Evolutionary conservation across 2,797 vertebrate species (phyloP).

Genomic region (Mionectes olivaceus): DNA sequence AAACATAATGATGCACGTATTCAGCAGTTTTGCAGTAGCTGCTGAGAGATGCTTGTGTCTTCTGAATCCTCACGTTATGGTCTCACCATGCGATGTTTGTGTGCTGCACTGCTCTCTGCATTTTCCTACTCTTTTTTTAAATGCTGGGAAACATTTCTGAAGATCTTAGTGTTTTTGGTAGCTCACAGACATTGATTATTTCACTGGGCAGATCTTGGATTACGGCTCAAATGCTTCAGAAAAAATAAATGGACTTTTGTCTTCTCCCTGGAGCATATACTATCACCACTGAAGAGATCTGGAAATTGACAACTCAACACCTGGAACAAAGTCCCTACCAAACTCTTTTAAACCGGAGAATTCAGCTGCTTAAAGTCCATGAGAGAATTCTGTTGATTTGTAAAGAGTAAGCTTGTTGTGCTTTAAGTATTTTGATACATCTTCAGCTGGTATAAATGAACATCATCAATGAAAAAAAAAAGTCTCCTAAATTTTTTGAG

Average conservation of each 20-base stretch:
- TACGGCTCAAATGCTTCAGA: constrained; percentile 2
- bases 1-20: not conserved
- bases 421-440: not conserved
- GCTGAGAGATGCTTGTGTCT: not conserved
- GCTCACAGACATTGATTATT: not conserved
- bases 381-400: not conserved
- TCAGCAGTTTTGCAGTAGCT: not conserved
- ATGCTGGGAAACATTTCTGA: not conserved
- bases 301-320: not conserved
- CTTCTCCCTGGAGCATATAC: not conserved
- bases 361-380: not conserved
- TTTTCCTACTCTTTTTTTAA: not conserved
- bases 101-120: not conserved
- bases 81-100: not conserved
- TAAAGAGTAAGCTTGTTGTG: not conserved
- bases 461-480: not conserved
- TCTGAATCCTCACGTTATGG: not conserved
- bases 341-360: not conserved
- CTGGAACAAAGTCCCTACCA: not conserved
- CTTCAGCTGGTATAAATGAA: not conserved
- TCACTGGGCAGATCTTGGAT: not conserved
- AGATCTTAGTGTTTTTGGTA: not conserved
- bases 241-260: not conserved
- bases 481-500: not conserved
- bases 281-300: not conserved